Conservation (phyloP, 2,888 invertebrate genomes). For the Folsomia manolachei region DNA sequence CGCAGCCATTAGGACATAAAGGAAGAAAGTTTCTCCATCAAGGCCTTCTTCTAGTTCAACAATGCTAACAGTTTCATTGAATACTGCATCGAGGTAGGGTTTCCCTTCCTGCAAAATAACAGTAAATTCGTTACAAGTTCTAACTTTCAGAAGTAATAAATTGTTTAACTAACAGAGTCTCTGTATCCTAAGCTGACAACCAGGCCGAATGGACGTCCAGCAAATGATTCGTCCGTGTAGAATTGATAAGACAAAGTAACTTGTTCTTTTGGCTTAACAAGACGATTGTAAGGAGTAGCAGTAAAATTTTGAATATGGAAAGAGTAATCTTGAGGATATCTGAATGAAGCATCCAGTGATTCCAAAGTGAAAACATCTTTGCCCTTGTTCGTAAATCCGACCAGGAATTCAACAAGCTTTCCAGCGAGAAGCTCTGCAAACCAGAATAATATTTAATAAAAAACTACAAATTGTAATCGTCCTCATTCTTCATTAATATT, state of each 20-base stretch:
- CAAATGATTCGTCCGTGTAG: conserved; percentile 92
- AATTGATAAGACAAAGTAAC: conserved; percentile 94
- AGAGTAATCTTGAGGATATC: conserved; percentile 97
- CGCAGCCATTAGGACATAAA: conserved; percentile 91
- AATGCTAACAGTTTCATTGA: conserved; percentile 95
- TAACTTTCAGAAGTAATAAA: background rate
- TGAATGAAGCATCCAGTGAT: conserved; percentile 93
- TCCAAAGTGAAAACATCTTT: conserved; percentile 86
- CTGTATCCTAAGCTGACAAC: conserved; percentile 88
- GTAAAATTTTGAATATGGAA: conserved; percentile 99
- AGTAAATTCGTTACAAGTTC: background rate
- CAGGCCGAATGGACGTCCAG: conserved; percentile 93
- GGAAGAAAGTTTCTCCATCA: conserved; percentile 97
- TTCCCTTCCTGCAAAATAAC: conserved; percentile 60
- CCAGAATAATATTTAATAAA: conserved; percentile 7
- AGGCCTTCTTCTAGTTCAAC: conserved; percentile 94
- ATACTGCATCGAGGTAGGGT: conserved; percentile 80
- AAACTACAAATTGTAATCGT: background rate
- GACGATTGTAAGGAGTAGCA: conserved; percentile 77
- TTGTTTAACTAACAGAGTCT: conserved; percentile 63
- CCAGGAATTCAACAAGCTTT: conserved; percentile 85
- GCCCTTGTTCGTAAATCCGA: conserved; percentile 95
- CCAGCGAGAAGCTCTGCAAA: conserved; percentile 84
- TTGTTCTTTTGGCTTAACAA: conserved; percentile 86
- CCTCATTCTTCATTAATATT: background rate